A percentile compares a stretch with the other conserved stretches of the same genome.
These are phyloP conservation scores for Strongylocentrotus purpuratus DNA, from an alignment of 35 echinoderm and acorn worm genomes.

Conservation along the genomic window DNA sequence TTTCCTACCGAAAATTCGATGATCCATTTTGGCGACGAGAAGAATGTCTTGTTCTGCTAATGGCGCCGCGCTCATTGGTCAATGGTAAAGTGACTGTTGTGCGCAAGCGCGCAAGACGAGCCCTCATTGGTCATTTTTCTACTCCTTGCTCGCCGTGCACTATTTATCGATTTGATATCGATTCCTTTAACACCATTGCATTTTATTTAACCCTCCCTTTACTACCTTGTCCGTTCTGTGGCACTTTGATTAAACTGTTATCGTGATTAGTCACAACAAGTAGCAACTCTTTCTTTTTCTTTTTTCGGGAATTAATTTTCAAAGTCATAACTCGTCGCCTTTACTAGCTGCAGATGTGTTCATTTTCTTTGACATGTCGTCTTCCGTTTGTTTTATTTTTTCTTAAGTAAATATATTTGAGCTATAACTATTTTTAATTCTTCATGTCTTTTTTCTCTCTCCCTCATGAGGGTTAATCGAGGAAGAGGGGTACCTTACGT, in stretches of 20 bases:
- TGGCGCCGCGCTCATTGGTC: neutral
- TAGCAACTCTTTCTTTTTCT: too few species aligned
- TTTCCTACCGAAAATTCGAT: neutral
- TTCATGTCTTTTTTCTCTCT: neutral
- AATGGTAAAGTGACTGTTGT: neutral
- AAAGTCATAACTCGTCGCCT: too few species aligned
- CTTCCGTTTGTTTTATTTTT: neutral
- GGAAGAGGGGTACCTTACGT: neutral
- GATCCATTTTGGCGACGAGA: slow-evolving; percentile 15
- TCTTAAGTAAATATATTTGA: neutral
- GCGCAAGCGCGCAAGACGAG: neutral
- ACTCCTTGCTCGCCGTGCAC: neutral
- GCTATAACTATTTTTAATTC: neutral
- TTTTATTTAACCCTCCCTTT: too few species aligned
- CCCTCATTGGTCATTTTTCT: neutral
- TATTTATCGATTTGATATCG: too few species aligned
- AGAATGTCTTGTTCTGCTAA: neutral
- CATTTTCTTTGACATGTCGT: too few species aligned
- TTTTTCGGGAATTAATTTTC: too few species aligned
- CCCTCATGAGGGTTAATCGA: neutral
- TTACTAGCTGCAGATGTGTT: too few species aligned
- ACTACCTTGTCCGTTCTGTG: too few species aligned
- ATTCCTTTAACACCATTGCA: too few species aligned
- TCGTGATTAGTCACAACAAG: too few species aligned
- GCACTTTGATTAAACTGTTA: too few species aligned